phyloP scores from a whole-genome alignment of 2,888 invertebrate species.

The Caenorhabditis doughertyi region DNA sequence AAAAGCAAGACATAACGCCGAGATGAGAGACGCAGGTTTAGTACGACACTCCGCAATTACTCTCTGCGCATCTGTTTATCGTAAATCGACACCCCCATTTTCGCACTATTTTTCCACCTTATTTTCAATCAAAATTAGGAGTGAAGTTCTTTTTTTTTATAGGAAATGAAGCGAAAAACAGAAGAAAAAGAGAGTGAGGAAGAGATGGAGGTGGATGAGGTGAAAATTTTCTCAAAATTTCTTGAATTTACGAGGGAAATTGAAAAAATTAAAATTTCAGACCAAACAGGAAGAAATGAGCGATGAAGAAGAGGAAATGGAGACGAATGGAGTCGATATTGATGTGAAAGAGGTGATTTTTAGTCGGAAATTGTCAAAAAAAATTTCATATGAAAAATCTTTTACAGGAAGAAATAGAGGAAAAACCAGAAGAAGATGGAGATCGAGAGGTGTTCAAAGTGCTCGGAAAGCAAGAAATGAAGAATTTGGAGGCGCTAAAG shows the following conservation, averaged over 20 bases:
- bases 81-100: neutral
- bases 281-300: neutral
- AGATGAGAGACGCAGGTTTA: neutral
- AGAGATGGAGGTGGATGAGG: slow-evolving; percentile 10
- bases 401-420: neutral
- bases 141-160: neutral
- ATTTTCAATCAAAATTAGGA: neutral
- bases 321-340: neutral
- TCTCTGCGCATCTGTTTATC: slow-evolving; percentile 21
- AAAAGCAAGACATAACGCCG: neutral
- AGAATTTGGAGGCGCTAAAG: slow-evolving; percentile 65
- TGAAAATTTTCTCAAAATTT: neutral
- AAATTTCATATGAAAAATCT: neutral
- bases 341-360: slow-evolving; percentile 3
- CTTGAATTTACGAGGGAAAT: neutral
- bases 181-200: slow-evolving; percentile 5
- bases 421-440: neutral
- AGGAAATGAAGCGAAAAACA: slow-evolving; percentile 27
- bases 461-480: slow-evolving; percentile 61
- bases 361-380: too few species aligned
- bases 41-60: slow-evolving; percentile 40
- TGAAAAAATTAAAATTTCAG: slow-evolving; percentile 20
- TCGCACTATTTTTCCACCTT: neutral
- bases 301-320: neutral
- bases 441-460: slow-evolving; percentile 53